Evolutionary conservation across 2,113 vertebrate genomes (phyloP).

Genomic region (Microtus montanus): DNA sequence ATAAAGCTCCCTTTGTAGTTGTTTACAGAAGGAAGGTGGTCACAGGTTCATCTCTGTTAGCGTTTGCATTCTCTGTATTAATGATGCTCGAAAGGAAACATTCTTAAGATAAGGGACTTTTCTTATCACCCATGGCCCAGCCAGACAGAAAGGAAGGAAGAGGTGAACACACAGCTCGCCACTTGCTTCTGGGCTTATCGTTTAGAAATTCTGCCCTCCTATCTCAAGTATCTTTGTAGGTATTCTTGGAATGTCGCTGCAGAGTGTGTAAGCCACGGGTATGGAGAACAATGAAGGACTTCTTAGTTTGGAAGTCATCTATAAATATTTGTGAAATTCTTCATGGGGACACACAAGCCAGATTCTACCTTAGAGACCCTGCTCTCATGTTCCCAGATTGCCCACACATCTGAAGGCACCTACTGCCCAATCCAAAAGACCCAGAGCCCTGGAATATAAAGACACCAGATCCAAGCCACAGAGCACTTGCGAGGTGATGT

Average conservation of each 20-base stretch:
- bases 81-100: conserved; percentile 28
- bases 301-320: conserved; percentile 1
- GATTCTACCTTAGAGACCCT: not conserved
- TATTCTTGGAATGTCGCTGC: conserved; percentile 58
- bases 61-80: not conserved
- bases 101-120: conserved; percentile 45
- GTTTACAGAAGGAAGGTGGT: conserved; percentile 26
- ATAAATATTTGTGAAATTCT: conserved; percentile 50
- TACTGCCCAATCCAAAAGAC: not conserved
- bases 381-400: not conserved
- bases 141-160: conserved; percentile 40
- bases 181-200: conserved; percentile 20
- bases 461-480: not conserved
- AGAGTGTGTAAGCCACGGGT: conserved; percentile 37
- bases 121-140: not conserved
- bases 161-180: conserved; percentile 23
- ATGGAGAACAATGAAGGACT: conserved; percentile 27
- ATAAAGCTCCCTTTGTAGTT: conserved; percentile 22
- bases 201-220: conserved; percentile 59
- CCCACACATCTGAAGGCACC: not conserved
- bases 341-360: not conserved
- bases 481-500: conserved; percentile 33
- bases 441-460: not conserved
- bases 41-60: conserved; percentile 42
- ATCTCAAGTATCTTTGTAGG: conserved; percentile 61